phyloP scores from a whole-genome alignment of 2,797 vertebrate genomes.

The Thamnophis elegans region DNA sequence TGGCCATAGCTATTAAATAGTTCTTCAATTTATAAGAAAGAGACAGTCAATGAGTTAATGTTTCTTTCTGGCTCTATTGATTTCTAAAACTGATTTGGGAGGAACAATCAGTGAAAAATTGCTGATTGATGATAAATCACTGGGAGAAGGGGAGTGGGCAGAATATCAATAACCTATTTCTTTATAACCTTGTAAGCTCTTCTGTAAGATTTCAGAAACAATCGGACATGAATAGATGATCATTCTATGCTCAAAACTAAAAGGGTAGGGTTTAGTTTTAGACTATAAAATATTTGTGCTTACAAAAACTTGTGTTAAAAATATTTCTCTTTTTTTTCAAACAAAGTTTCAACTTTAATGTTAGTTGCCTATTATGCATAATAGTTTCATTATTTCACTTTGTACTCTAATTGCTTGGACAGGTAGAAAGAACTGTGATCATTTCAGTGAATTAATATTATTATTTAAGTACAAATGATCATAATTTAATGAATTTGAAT shows the following conservation, averaged over 20 bases:
- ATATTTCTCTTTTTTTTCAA: too few species aligned
- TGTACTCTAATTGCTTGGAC: too few species aligned
- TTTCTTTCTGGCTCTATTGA: not conserved
- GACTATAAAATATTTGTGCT: not conserved
- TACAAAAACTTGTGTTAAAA: too few species aligned
- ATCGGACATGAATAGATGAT: not conserved
- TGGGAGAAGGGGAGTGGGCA: not conserved
- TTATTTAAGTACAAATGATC: too few species aligned
- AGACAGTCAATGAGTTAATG: not conserved
- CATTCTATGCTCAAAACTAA: not conserved
- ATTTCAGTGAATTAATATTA: not conserved
- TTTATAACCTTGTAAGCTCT: not conserved
- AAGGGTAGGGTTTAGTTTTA: not conserved
- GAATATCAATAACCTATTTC: not conserved
- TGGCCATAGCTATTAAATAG: too few species aligned
- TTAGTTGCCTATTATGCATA: too few species aligned
- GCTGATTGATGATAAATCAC: not conserved
- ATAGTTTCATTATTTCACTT: too few species aligned
- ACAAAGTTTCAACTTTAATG: not conserved
- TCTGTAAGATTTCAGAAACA: not conserved
- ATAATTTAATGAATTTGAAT: too few species aligned
- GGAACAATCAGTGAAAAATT: not conserved
- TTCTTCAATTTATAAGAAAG: not conserved
- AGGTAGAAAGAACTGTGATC: too few species aligned
- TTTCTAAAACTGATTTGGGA: not conserved